These are phyloP conservation scores for Nestor notabilis DNA, from an alignment of 2,113 vertebrate genomes.

Conservation along the genomic window DNA sequence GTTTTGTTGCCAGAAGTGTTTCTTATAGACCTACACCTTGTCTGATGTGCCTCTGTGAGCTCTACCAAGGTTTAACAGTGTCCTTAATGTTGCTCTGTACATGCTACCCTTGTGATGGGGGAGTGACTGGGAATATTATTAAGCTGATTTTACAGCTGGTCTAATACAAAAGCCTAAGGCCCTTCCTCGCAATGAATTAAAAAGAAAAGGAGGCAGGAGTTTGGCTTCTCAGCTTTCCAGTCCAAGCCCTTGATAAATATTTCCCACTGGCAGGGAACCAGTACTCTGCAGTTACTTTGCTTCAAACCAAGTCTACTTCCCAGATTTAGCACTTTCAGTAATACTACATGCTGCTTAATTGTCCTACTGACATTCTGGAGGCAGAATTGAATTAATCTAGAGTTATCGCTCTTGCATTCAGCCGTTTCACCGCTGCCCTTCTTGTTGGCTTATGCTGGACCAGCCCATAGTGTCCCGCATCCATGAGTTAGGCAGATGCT, in stretches of 20 bases:
- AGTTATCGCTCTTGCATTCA: not conserved
- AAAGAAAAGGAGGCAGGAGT: not conserved
- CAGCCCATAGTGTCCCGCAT: accelerated
- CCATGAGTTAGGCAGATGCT: not conserved
- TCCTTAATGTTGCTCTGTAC: not conserved
- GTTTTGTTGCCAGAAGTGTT: not conserved
- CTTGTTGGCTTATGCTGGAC: accelerated
- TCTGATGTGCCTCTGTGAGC: not conserved
- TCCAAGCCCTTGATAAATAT: not conserved
- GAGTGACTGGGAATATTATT: not conserved
- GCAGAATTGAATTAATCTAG: not conserved
- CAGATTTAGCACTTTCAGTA: not conserved
- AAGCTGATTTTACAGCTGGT: not conserved
- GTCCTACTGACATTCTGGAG: not conserved
- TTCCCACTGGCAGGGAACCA: not conserved
- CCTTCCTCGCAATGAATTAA: not conserved
- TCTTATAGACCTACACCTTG: not conserved
- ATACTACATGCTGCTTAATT: not conserved
- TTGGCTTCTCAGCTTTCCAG: not conserved
- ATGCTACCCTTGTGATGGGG: not conserved
- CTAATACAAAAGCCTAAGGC: not conserved
- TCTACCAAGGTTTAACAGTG: not conserved
- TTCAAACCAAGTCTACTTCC: not conserved
- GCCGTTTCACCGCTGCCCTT: not conserved
- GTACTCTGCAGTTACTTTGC: not conserved